These are phyloP conservation scores for Sialis lutaria DNA, from an alignment of 2,888 invertebrate species.

Conservation along the genomic window DNA sequence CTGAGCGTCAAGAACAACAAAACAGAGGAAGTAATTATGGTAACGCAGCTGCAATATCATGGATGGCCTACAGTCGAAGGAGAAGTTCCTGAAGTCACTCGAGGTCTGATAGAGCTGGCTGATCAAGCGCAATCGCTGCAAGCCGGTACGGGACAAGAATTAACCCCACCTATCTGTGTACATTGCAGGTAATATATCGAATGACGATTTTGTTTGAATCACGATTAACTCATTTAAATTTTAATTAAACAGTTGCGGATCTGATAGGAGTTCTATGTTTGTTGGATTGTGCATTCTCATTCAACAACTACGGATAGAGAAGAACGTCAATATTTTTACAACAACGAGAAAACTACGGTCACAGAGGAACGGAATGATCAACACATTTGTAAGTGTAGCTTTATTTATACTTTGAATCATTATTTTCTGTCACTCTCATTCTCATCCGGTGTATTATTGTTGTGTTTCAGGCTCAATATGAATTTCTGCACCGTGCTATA, in stretches of 20 bases:
- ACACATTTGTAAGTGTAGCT: constrained; percentile 52
- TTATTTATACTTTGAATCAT: not conserved
- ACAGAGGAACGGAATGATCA: constrained; percentile 69
- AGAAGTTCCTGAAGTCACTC: constrained; percentile 76
- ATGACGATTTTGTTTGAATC: not conserved
- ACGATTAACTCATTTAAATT: not conserved
- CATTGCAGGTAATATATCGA: constrained; percentile 55
- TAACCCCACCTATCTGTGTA: constrained; percentile 56
- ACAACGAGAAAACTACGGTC: constrained; percentile 67
- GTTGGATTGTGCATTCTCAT: constrained; percentile 75
- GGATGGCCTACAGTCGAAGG: constrained; percentile 85
- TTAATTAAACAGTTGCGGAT: constrained; percentile 46
- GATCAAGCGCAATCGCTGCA: constrained; percentile 42
- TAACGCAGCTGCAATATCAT: constrained; percentile 77
- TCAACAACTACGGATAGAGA: constrained; percentile 67
- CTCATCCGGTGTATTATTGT: constrained; percentile 4
- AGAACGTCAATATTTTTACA: constrained; percentile 72
- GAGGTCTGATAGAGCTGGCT: constrained; percentile 72
- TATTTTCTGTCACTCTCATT: not conserved
- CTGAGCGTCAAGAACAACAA: constrained; percentile 27
- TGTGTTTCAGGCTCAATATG: constrained; percentile 66
- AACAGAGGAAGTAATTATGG: constrained; percentile 56
- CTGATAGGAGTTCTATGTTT: constrained; percentile 79
- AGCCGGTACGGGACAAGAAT: constrained; percentile 19
- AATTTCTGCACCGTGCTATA: constrained; percentile 83